Evolutionary conservation across 2,113 vertebrate genomes (phyloP), one percentile per base, ranked within the genome.

Genomic region (Narcine bancroftii): DNA sequence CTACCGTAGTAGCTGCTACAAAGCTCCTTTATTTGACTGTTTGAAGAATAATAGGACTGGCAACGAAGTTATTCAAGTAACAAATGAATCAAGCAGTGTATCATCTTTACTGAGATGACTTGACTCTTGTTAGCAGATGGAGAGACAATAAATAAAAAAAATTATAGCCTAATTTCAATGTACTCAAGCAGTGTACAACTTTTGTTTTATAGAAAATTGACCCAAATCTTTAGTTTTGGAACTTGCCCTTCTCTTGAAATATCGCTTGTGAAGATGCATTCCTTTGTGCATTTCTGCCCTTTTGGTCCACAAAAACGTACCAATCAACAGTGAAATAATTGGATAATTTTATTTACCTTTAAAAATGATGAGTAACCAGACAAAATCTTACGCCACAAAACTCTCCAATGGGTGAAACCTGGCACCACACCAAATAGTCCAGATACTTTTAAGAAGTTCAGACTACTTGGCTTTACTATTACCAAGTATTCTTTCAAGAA

Each of bases 321-420:
- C 19, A n/a, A 69, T 7, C 19, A 91, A 39, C 60, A 29, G 69
- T 36, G 15, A 91, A 60, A 71, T 75, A 69, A 92, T 47, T 47
- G 92, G 94, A 95, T 95, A 45, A 83, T 92, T 95, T 92, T 94
- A 92, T 96, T 98, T 98, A 97, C 97, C 98, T 97, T 97, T 96
- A 96, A 97, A 97, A 98, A 98, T 95, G 56, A 91, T 91, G 96
- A 96, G 94, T 96, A 96, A 97, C 96, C 95, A 96, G 95, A 96
- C 45, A 93, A 95, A 94, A 93, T 94, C 56, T 93, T 94, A 94
- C 96, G 95, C 95, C 95, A 95, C 95, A 95, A 96, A 96, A 96
- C 96, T 94, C 94, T 93, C 93, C 69, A 85, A 93, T 95, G 95
- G 95, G 87, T 94, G 96, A 96, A 93, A 95, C 94, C 94, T 92